phyloP scores from a whole-genome alignment of 2,797 vertebrate species.

The Lutjanus campechanus region DNA sequence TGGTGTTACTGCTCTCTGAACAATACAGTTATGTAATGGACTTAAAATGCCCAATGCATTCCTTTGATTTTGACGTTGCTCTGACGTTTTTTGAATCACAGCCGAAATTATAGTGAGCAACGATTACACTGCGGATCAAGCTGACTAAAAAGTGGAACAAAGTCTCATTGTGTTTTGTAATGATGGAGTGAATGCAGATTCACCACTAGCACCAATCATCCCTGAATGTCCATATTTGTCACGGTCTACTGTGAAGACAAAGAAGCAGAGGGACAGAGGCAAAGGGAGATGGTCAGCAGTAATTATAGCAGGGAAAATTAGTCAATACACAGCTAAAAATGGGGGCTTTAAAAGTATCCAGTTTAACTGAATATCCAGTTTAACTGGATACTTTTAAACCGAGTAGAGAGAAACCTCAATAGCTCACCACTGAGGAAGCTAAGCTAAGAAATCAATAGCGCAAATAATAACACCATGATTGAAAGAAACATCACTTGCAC shows the following conservation, averaged over 20 bases:
- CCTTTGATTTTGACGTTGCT: slow-evolving; percentile 24
- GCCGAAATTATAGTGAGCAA: neutral
- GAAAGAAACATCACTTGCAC: too few relatives aligned
- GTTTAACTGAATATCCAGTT: too few relatives aligned
- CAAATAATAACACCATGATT: too few relatives aligned
- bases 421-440: too few relatives aligned
- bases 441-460: too few relatives aligned
- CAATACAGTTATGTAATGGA: slow-evolving; percentile 53
- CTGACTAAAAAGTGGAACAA: neutral
- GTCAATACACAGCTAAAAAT: too few relatives aligned
- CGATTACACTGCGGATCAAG: neutral
- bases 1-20: slow-evolving; percentile 21
- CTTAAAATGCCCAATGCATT: slow-evolving; percentile 27
- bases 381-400: too few relatives aligned
- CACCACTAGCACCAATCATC: slow-evolving; percentile 52
- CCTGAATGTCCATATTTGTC: slow-evolving; percentile 74
- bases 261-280: neutral
- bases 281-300: neutral
- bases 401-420: too few relatives aligned
- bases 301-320: slow-evolving; percentile 11
- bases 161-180: slow-evolving; percentile 10
- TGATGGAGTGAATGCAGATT: slow-evolving; percentile 2
- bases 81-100: neutral
- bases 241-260: slow-evolving; percentile 11
- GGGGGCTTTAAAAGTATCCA: neutral